Evolutionary conservation across 2,888 invertebrate species (phyloP).

Genomic region (Elmis aenea): DNA sequence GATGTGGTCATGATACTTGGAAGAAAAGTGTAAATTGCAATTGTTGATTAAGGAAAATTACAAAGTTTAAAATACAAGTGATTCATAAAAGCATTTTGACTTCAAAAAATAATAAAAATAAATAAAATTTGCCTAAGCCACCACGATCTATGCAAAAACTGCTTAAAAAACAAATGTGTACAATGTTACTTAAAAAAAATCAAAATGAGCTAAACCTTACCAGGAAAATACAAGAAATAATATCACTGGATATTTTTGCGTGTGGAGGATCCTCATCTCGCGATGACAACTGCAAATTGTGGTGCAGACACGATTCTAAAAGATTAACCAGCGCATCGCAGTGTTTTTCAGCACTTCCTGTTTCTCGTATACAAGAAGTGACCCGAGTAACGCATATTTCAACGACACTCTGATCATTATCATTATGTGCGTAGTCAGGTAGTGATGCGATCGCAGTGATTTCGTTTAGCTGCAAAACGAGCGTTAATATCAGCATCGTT

Average conservation of each 20-base stretch:
- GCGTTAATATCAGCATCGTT: constrained; percentile 8
- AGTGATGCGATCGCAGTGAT: constrained; percentile 78
- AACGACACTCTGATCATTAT: constrained; percentile 90
- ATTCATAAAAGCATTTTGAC: not conserved
- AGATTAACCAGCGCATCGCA: constrained; percentile 77
- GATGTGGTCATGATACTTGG: too few relatives aligned
- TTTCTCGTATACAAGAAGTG: constrained; percentile 87
- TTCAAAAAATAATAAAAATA: too few relatives aligned
- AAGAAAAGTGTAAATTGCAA: too few relatives aligned
- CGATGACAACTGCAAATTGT: constrained; percentile 75
- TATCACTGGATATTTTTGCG: constrained; percentile 93
- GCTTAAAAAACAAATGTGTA: too few relatives aligned
- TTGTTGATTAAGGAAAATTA: constrained; percentile 38
- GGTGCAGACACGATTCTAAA: constrained; percentile 81
- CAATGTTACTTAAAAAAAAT: too few relatives aligned
- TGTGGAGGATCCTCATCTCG: constrained; percentile 89
- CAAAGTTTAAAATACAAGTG: constrained; percentile 22
- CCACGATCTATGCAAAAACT: too few relatives aligned
- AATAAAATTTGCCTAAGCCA: too few relatives aligned
- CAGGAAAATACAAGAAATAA: constrained; percentile 90
- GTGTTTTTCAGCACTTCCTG: constrained; percentile 80
- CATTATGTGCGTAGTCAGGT: constrained; percentile 77
- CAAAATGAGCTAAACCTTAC: too few relatives aligned
- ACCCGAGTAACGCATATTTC: constrained; percentile 91
- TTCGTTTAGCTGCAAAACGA: constrained; percentile 60